Evolutionary conservation across 1,140 invertebrate genomes (phyloP), one percentile per base, ranked within the genome.

Genomic region (Papilio helenus): DNA sequence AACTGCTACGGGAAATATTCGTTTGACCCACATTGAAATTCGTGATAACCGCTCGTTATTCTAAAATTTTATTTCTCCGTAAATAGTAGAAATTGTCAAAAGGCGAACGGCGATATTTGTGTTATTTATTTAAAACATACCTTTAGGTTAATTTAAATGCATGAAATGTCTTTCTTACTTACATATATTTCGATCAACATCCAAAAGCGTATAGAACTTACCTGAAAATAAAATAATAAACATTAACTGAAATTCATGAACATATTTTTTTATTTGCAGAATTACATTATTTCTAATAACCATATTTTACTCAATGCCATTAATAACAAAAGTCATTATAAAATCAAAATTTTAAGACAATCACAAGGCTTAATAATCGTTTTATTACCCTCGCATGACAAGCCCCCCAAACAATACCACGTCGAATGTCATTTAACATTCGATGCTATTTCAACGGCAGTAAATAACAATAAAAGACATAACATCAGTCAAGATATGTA

Each of bases 391-490:
- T 68, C 61, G 61, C 61, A 68, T 68, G 61, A 68, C 3, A 68
- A 68, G 26, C 26, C 61, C 61, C 61, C 61, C 29, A 68, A 68
- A 29, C 29, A 29, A 29, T 68, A 68, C 14, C 14, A 29, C 26
- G 16, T 34, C 26, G 61, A 68, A 29, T 68, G 26, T 16, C 26
- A 68, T 68, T 68, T 68, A 68, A 68, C 61, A 68, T 68, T 68
- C 26, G 9, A 26, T 26, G 12, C 26, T 16, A 29, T 16, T 16
- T 68, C 23, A 16, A 68, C 10, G 23, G 14, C 18, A 68, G 61
- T 68, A 68, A 68, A 68, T 29, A 68, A 68, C 26, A 68, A 68
- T 68, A 68, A 68, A 68, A 68, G 61, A 68, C 26, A 34, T 68
- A 68, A 68, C 8, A 68, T 68, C 61, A 20, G 58, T 23, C 55